These are phyloP conservation scores for Lamellibrachia luymesi DNA, from an alignment of 1,140 invertebrate genomes.

Conservation along the genomic window DNA sequence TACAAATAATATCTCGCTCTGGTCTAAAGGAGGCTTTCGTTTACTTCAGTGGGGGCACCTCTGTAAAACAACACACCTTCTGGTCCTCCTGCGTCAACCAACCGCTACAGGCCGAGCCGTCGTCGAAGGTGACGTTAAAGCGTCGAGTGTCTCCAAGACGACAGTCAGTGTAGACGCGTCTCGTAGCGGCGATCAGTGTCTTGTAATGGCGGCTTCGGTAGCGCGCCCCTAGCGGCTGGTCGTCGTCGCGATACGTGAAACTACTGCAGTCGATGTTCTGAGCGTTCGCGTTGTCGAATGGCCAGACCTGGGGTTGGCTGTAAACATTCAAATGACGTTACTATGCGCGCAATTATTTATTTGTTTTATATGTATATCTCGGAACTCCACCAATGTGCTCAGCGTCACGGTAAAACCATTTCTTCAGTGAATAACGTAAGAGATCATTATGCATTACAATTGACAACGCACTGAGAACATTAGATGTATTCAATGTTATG, in stretches of 20 bases:
- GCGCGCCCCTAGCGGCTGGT: background rate
- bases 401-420: no score
- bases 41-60: no score
- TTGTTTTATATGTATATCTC: no score
- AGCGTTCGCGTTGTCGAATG: background rate
- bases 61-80: background rate
- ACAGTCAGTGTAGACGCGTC: background rate
- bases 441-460: no score
- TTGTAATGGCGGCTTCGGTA: slow-evolving; percentile 14
- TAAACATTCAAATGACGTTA: background rate
- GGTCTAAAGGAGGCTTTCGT: no score
- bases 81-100: background rate
- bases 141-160: slow-evolving; percentile 8
- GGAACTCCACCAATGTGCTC: no score
- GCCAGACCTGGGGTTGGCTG: slow-evolving; percentile 19
- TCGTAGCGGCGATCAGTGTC: slow-evolving; percentile 1
- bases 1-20: no score
- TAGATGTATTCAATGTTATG: background rate
- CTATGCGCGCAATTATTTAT: no score
- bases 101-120: background rate
- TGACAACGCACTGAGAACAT: background rate
- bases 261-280: slow-evolving; percentile 16
- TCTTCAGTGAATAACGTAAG: no score
- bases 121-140: slow-evolving; percentile 16
- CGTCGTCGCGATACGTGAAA: slow-evolving; percentile 13